phyloP scores from a whole-genome alignment of 2,888 invertebrate genomes.

The Tiphia femorata region DNA sequence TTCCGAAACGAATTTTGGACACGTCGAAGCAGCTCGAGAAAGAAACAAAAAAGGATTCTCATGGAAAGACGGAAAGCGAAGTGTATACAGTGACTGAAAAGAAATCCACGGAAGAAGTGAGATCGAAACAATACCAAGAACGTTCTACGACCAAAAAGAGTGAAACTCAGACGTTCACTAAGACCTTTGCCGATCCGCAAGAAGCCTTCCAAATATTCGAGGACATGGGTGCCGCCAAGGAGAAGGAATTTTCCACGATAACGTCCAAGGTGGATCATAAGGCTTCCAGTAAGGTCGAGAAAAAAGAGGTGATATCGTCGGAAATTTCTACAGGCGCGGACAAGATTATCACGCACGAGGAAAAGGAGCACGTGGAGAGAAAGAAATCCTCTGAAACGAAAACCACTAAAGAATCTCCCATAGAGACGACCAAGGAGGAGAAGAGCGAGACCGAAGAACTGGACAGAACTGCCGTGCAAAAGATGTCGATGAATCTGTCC shows the following conservation, averaged over 20 bases:
- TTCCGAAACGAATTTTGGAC: constrained; percentile 49
- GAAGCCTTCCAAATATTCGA: constrained; percentile 53
- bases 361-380: constrained; percentile 51
- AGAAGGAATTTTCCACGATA: constrained; percentile 33
- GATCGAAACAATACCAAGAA: constrained; percentile 51
- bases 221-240: constrained; percentile 34
- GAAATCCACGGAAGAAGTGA: constrained; percentile 51
- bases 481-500: constrained; percentile 49
- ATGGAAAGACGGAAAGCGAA: constrained; percentile 36
- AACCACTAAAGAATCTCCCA: constrained; percentile 51
- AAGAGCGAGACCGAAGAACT: constrained; percentile 45
- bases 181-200: constrained; percentile 46
- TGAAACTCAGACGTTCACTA: constrained; percentile 48
- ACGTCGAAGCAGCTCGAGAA: constrained; percentile 33
- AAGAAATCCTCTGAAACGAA: constrained; percentile 53
- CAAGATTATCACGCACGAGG: constrained; percentile 55
- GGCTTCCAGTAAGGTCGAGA: constrained; percentile 49
- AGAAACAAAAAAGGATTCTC: constrained; percentile 33
- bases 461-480: constrained; percentile 46
- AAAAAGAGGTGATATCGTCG: constrained; percentile 55
- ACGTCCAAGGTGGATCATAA: constrained; percentile 58
- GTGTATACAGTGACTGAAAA: constrained; percentile 48
- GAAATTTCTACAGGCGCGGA: constrained; percentile 53
- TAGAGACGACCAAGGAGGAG: constrained; percentile 53
- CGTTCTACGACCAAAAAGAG: constrained; percentile 50